Conservation (phyloP, 2,797 vertebrate genomes). For the Gadopsis marmoratus region DNA sequence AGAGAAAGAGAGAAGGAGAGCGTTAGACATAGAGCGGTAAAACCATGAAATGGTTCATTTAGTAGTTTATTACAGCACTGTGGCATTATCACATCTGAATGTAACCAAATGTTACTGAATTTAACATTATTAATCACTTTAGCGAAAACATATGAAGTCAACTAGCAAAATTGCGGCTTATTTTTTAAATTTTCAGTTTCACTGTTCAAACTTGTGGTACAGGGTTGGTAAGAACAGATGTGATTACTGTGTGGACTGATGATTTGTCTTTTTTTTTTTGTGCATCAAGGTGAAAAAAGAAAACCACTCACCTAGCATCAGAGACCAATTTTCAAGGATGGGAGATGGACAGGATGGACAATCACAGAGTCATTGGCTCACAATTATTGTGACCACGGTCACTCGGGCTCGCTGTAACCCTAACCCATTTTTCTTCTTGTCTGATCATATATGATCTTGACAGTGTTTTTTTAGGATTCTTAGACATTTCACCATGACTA, state of each 20-base stretch:
- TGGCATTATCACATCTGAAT: background rate
- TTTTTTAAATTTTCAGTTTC: background rate
- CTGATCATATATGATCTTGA: background rate
- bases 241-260: background rate
- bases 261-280: background rate
- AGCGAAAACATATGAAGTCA: background rate
- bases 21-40: background rate
- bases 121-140: background rate
- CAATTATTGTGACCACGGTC: background rate
- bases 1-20: background rate
- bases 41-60: background rate
- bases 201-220: background rate
- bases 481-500: background rate
- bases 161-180: background rate
- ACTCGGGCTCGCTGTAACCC: background rate
- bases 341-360: conserved; percentile 4
- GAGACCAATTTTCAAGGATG: background rate
- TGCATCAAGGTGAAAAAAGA: background rate
- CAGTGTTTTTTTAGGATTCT: background rate
- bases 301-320: background rate
- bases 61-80: background rate
- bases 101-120: background rate
- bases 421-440: background rate
- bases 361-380: background rate
- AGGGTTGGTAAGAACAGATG: background rate